Base-by-base conservation (phyloP, 2,797 vertebrate genomes). In the Lagodon rhomboides region DNA sequence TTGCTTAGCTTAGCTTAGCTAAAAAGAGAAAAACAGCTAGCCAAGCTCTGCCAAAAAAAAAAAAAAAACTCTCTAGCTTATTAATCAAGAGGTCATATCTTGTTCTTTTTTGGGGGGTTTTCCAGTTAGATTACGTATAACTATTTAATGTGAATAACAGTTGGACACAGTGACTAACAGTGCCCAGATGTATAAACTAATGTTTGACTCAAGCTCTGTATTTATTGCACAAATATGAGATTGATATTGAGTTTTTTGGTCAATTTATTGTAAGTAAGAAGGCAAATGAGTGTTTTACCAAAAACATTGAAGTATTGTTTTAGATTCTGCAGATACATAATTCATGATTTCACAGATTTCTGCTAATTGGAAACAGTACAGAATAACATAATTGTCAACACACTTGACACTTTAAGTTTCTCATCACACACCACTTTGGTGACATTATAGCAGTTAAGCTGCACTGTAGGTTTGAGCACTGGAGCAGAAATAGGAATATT, bases 401-500 rank as follows among this genome's bases (percentile, higher is more conserved):
- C 55, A 23, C 15, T 80, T 49, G 16, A 61, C 23, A 51, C 34
- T 65, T 65, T 44, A 47, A 8, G 8, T 30, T 73, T 47, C 46
- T 73, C 50, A 64, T 65, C 43, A 23, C 53, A 23, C 17, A 8
- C 9, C 27, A 44, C 73, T 79, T 75, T 63, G 49, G 61, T 80
- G 77, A 76, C 70, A 73, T 83, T 84, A 59, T 34, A 79, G 68
- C 30, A 46, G 56, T 68, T 76, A 65, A 84, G 68, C 73, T 63
- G 64, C 25, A 43, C 63, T 74, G 53, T 71, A 55, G 44, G 77
- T 82, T 79, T 65, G 53, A 88, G 80, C 70, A 23, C 15, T 46
- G 68, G 73, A 61, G 81, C 84, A 80, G 82, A 77, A 83, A 82
- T 49, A 68, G 53, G 68, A 89, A 85, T 88, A 82, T 84, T 82